phyloP scores from a whole-genome alignment of 2,888 invertebrate genomes.

The Dasysyrphus tricinctus region DNA sequence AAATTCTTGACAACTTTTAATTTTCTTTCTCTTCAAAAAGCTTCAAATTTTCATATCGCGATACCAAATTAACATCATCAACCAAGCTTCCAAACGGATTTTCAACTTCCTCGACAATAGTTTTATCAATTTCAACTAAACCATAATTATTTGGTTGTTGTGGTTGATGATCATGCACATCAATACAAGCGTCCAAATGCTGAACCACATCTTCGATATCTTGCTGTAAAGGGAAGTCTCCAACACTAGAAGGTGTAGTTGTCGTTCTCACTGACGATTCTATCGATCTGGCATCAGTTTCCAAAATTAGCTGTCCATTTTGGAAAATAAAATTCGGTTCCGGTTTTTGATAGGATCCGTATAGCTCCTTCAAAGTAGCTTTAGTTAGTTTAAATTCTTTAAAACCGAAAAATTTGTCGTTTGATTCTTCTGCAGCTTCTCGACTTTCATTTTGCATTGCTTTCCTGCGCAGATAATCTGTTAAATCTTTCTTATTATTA shows the following conservation, averaged over 20 bases:
- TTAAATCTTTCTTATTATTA: slow-evolving; percentile 37
- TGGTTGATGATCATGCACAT: slow-evolving; percentile 60
- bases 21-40: slow-evolving; percentile 24
- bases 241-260: slow-evolving; percentile 38
- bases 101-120: slow-evolving; percentile 15
- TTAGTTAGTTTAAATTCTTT: slow-evolving; percentile 81
- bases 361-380: slow-evolving; percentile 80
- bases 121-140: slow-evolving; percentile 19
- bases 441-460: slow-evolving; percentile 39
- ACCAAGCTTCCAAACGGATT: slow-evolving; percentile 61
- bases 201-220: slow-evolving; percentile 21
- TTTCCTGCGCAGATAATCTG: slow-evolving; percentile 59
- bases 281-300: slow-evolving; percentile 72
- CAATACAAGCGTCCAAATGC: slow-evolving; percentile 37
- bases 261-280: slow-evolving; percentile 63
- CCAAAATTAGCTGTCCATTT: slow-evolving; percentile 75
- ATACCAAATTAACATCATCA: slow-evolving; percentile 50
- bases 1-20: background rate
- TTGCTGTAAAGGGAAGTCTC: background rate
- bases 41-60: slow-evolving; percentile 53
- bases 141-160: slow-evolving; percentile 8
- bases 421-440: slow-evolving; percentile 35
- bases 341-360: slow-evolving; percentile 77
- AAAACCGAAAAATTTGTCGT: slow-evolving; percentile 79
- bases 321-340: slow-evolving; percentile 77